Evolutionary conservation across 1,140 invertebrate species (phyloP).

Genomic region (Zaprionus capensis): DNA sequence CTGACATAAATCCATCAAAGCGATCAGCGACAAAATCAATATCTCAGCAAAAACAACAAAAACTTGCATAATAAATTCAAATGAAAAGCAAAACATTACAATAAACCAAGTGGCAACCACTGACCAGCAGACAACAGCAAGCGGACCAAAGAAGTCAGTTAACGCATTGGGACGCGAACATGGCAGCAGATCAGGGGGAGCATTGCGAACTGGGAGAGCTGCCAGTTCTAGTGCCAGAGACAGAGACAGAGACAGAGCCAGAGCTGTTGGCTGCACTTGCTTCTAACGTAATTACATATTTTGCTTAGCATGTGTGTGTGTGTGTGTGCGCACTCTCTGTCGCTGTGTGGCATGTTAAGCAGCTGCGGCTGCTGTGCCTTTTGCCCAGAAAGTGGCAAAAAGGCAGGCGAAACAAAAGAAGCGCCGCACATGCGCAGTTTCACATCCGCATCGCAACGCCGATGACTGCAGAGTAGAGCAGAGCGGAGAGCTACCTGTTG

Average conservation of each 20-base stretch:
- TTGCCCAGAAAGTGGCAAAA: constrained; percentile 62
- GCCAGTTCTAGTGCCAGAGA: neutral
- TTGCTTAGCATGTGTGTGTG: constrained; percentile 58
- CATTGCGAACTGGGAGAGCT: constrained; percentile 25
- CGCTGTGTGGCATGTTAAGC: constrained; percentile 74
- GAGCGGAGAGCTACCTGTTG: constrained; percentile 5
- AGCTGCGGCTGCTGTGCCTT: constrained; percentile 47
- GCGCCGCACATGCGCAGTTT: constrained; percentile 74
- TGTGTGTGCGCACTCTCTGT: constrained; percentile 34
- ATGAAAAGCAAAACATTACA: constrained; percentile 53
- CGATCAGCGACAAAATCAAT: constrained; percentile 57
- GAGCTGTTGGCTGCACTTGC: constrained; percentile 40
- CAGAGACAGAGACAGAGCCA: neutral
- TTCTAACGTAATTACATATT: constrained; percentile 80
- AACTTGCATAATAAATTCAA: constrained; percentile 71
- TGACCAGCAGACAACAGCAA: neutral
- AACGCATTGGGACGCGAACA: constrained; percentile 28
- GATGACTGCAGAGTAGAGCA: constrained; percentile 3
- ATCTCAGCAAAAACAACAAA: constrained; percentile 30
- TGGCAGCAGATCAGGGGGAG: neutral
- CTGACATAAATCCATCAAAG: constrained; percentile 76
- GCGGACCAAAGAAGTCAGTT: constrained; percentile 8
- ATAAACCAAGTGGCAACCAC: constrained; percentile 53
- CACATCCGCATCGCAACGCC: constrained; percentile 68
- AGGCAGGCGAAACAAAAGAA: constrained; percentile 70